Evolutionary conservation across 2,888 invertebrate species (phyloP).

Genomic region (Flabesymbios commensalis): DNA sequence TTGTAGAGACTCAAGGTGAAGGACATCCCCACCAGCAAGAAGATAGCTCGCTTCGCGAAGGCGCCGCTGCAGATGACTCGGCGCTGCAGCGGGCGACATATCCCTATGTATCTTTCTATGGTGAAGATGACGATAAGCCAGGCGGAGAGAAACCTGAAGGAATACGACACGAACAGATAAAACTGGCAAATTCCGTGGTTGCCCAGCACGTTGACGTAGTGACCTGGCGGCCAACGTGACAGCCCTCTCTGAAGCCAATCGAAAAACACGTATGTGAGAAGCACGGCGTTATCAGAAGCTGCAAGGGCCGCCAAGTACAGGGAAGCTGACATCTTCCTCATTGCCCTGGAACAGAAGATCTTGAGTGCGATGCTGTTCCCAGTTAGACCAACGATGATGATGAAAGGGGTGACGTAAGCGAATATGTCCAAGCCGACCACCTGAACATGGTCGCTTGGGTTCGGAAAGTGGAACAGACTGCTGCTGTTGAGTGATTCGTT

Average conservation of each 20-base stretch:
- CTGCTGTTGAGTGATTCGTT: no score
- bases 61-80: constrained; percentile 42
- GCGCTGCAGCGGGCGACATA: constrained; percentile 50
- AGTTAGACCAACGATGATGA: constrained; percentile 26
- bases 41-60: constrained; percentile 43
- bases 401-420: constrained; percentile 26
- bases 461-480: no score
- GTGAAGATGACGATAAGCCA: constrained; percentile 56
- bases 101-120: constrained; percentile 53
- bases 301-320: constrained; percentile 80
- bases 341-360: constrained; percentile 76
- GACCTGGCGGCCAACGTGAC: constrained; percentile 36
- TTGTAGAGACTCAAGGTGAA: constrained; percentile 33
- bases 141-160: constrained; percentile 51
- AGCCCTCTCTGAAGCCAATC: constrained; percentile 53
- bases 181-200: constrained; percentile 63
- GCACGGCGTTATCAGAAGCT: constrained; percentile 75
- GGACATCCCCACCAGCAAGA: constrained; percentile 37
- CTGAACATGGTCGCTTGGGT: no score
- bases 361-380: constrained; percentile 20
- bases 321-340: constrained; percentile 72
- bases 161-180: constrained; percentile 71
- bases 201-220: constrained; percentile 16
- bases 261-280: constrained; percentile 65
- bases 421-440: no score